A percentile compares a stretch with the other conserved stretches of the same genome.
Conservation (phyloP, 2,797 vertebrate genomes). For the Catamblyrhynchus diadema region DNA sequence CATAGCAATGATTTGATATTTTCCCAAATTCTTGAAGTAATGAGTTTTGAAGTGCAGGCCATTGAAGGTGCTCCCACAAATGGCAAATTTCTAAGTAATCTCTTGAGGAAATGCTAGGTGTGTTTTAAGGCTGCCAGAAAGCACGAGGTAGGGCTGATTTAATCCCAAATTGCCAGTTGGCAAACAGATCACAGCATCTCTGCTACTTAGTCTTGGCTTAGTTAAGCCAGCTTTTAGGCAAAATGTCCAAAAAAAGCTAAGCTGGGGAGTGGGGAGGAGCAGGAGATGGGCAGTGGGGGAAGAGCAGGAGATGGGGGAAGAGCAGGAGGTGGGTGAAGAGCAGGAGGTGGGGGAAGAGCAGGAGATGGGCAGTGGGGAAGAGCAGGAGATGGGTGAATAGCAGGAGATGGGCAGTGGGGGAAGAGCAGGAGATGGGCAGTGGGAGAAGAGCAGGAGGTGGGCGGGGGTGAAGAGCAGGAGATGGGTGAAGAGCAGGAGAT, state of each 20-base stretch:
- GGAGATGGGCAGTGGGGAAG: too few species aligned
- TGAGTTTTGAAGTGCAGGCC: not conserved
- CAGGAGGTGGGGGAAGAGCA: too few species aligned
- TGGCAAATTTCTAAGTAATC: not conserved
- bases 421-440: too few species aligned
- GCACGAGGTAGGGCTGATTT: fast-evolving
- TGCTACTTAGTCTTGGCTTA: not conserved
- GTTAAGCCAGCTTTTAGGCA: not conserved
- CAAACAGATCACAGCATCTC: not conserved
- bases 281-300: not conserved
- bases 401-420: too few species aligned
- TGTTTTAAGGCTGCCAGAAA: not conserved
- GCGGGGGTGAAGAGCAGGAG: not conserved
- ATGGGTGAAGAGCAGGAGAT: not conserved
- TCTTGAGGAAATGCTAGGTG: not conserved
- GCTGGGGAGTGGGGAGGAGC: not conserved
- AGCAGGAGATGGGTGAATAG: too few species aligned
- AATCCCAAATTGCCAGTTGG: not conserved
- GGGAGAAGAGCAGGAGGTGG: not conserved
- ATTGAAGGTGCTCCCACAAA: not conserved
- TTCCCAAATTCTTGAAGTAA: not conserved
- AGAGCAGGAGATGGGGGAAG: too few species aligned
- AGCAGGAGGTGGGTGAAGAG: not conserved
- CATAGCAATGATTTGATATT: not conserved
- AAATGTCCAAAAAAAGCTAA: not conserved